Conservation (phyloP, 64 coral and sea anemone genomes). For the Hydrozoanthus tunicans region DNA sequence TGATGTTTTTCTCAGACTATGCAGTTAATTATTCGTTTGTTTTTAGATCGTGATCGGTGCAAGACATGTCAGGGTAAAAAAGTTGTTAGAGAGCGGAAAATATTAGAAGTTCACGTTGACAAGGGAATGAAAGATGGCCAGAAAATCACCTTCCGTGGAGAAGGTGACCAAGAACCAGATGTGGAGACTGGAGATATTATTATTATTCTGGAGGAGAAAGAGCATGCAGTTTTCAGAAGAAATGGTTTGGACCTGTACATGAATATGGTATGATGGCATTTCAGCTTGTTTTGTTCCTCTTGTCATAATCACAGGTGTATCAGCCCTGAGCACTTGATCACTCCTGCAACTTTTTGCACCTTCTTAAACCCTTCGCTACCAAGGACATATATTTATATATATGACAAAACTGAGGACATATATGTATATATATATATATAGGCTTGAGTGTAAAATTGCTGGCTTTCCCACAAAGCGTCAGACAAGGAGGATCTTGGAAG, state of each 20-base stretch:
- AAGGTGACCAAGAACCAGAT: constrained; percentile 93
- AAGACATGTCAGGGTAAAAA: constrained; percentile 90
- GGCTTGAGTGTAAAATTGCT: too few relatives aligned
- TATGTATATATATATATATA: too few relatives aligned
- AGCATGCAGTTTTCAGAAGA: constrained; percentile 75
- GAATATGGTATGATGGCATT: constrained; percentile 60
- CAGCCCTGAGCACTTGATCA: neutral
- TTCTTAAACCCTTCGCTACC: too few relatives aligned
- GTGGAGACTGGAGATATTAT: constrained; percentile 88
- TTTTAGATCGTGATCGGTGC: constrained; percentile 92
- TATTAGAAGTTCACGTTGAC: constrained; percentile 95
- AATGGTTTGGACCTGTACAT: constrained; percentile 60
- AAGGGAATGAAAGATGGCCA: constrained; percentile 98
- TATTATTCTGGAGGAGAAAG: constrained; percentile 87
- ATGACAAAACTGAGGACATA: too few relatives aligned
- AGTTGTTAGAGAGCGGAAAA: constrained; percentile 85
- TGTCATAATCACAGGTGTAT: neutral
- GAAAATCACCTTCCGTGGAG: constrained; percentile 87
- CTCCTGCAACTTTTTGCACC: too few relatives aligned
- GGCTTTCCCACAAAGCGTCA: too few relatives aligned
- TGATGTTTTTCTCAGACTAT: neutral
- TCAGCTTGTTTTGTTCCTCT: neutral
- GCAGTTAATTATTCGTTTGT: constrained; percentile 1
- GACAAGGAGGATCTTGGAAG: too few relatives aligned
- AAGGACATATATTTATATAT: too few relatives aligned